Evolutionary conservation across 2,113 vertebrate genomes (phyloP), one percentile per base, ranked within the genome.

Genomic region (Tylochromis polylepis): DNA sequence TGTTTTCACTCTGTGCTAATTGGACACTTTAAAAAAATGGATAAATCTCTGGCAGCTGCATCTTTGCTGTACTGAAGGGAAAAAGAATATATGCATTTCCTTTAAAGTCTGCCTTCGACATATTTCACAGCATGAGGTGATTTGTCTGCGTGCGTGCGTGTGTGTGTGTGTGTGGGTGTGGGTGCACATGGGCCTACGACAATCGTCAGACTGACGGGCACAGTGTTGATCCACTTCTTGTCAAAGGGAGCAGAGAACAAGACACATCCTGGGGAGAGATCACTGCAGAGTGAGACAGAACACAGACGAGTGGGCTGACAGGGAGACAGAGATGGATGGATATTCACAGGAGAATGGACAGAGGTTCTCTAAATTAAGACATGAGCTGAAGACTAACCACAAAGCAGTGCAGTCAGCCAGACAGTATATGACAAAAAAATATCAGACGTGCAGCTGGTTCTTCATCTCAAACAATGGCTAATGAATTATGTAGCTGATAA

Each of bases 221-320:
- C 31, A 27, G 60, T 82, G 83, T 83, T 93, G 89, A 93, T 94
- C 85, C 86, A 85, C 84, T 84, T 82, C 84, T 91, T 84, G 83
- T 93, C 88, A 91, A 88, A 87, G 85, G 70, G 84, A 88, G 85
- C 29, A 65, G 88, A 91, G 85, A 93, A 88, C 82, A 88, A 93
- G 87, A 92, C 84, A 84, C 83, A 82, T 85, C 88, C 87, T 49
- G 72, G 56, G 82, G 82, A 88, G 87, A 78, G 65, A 90, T 86
- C 56, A 67, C 81, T 27, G 85, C 81, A 86, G 53, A 84, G 83
- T 70, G 88, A 88, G 81, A 51, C 60, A 85, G 85, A 60, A 65
- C 36, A 67, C 65, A 78, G 91, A 91, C 83, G 70, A 85, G 82
- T 9, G 20, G 38, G 53, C 59, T 79, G 82, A 91, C 53, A 81